These are phyloP conservation scores for Holothuria leucospilota DNA, from an alignment of 53 echinoderm and acorn worm species.

Conservation along the genomic window DNA sequence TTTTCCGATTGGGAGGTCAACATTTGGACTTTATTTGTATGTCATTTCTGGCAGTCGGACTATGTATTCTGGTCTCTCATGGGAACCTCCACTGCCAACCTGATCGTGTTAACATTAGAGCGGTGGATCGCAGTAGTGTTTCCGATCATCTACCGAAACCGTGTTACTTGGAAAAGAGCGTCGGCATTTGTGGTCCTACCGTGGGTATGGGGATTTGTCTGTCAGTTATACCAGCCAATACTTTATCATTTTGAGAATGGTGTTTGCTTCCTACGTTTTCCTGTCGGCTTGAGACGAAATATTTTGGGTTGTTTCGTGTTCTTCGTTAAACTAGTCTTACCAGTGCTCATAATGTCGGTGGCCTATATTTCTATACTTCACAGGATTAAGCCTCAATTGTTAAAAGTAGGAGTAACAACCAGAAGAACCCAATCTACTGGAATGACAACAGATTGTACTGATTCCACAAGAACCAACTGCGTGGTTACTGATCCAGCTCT, in stretches of 20 bases:
- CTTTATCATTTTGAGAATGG: slow-evolving; percentile 48
- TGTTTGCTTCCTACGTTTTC: slow-evolving; percentile 43
- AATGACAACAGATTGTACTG: no score
- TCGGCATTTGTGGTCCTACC: slow-evolving; percentile 48
- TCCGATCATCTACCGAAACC: slow-evolving; percentile 66
- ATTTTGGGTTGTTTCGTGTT: slow-evolving; percentile 56
- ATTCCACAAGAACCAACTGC: no score
- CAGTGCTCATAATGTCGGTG: slow-evolving; percentile 64
- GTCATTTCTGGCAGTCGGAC: slow-evolving; percentile 73
- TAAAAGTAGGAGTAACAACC: no score
- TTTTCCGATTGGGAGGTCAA: neutral
- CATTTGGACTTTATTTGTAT: slow-evolving; percentile 30
- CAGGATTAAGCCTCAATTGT: neutral
- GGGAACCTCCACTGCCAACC: slow-evolving; percentile 67
- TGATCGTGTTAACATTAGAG: slow-evolving; percentile 71
- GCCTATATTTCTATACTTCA: slow-evolving; percentile 64
- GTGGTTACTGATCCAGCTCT: no score
- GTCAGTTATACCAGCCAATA: slow-evolving; percentile 54
- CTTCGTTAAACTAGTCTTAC: slow-evolving; percentile 60
- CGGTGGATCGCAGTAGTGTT: slow-evolving; percentile 70
- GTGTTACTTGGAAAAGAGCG: slow-evolving; percentile 53
- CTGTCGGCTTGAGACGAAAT: slow-evolving; percentile 3
- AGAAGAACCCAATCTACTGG: no score
- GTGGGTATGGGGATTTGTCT: slow-evolving; percentile 61
- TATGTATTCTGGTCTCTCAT: slow-evolving; percentile 70